Evolutionary conservation across 1,140 invertebrate species (phyloP), one percentile per base, ranked within the genome.

Genomic region (Phymastichus coffea): DNA sequence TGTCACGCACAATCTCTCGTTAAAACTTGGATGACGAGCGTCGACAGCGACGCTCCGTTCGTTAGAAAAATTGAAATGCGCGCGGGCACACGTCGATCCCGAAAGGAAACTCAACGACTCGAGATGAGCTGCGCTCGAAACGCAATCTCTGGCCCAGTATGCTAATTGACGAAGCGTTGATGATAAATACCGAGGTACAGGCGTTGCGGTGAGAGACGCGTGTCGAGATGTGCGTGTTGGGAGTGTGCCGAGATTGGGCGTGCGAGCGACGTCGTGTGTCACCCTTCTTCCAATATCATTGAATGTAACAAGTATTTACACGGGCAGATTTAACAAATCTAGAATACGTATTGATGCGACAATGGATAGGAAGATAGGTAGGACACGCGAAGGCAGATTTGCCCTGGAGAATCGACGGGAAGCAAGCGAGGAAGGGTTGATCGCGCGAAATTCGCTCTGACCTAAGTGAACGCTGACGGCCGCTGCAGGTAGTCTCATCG

Each of bases 101-200:
- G 30, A 59, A 52, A 38, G 30, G 22, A 53, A 53, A 38, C 38
- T 52, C n/a, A n/a, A n/a, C n/a, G n/a, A n/a, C n/a, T n/a, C n/a
- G n/a, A n/a, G n/a, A n/a, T n/a, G n/a, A n/a, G n/a, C n/a, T n/a
- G n/a, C n/a, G n/a, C n/a, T n/a, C n/a, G n/a, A n/a, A n/a, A n/a
- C n/a, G n/a, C n/a, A n/a, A n/a, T n/a, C n/a, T n/a, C n/a, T n/a
- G n/a, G n/a, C n/a, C n/a, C n/a, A n/a, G n/a, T n/a, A n/a, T n/a
- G n/a, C n/a, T 80, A 79, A 80, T 79, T 80, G 77, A 80, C 76
- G 77, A 80, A 80, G 77, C 76, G 72, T 78, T 78, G 69, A 78
- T 80, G 78, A 76, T 80, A 72, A 75, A 77, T 78, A 75, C 68
- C 66, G 63, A 74, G 70, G 66, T 75, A 65, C 65, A 65, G 61